Evolutionary conservation across 2,797 vertebrate genomes (phyloP), one percentile per base, ranked within the genome.

Genomic region (Ctenopoma kingsleyae): DNA sequence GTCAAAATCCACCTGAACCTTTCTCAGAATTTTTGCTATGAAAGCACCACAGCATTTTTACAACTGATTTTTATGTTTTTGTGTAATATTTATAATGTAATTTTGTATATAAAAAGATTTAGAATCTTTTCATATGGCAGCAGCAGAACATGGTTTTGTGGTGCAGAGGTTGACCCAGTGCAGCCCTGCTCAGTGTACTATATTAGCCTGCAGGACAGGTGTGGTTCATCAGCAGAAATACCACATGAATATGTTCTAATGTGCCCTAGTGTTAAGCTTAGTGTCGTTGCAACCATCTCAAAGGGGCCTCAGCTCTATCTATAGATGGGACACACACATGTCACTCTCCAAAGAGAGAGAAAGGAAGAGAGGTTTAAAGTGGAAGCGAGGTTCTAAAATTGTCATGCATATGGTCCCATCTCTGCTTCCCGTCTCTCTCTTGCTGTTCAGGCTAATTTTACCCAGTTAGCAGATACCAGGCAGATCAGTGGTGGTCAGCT

Each of bases 401-500:
- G 79, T 82, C 76, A 0, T 35, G 63, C 86, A 87, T 75, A 17
- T 87, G 84, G 47, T 82, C 20, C 71, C 58, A 25, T 82, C 77
- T 71, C 43, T 23, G 15, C 16, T 22, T 38, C 40, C 25, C 43
- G 43, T 59, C 38, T 7, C 54, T 54, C 47, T 61, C 59, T 57
- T 10, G 20, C 65, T 73, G 55, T 56, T 50, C 51, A 6, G 63
- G 75, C 87, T 87, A 79, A 81, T 89, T 90, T 88, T 85, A 90
- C 77, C 80, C 78, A 36, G 71, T 78, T 84, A 82, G 82, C 80
- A 85, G 84, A 91, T 90, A 86, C 81, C 74, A 67, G 76, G 59
- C 60, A 78, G 83, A 85, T 88, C 88, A 89, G 78, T 7, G 16
- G 63, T 30, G 78, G 69, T 89, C 87, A 88, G 89, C 89, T 92